Conservation (phyloP, 2,797 vertebrate species). For the Spheniscus humboldti region DNA sequence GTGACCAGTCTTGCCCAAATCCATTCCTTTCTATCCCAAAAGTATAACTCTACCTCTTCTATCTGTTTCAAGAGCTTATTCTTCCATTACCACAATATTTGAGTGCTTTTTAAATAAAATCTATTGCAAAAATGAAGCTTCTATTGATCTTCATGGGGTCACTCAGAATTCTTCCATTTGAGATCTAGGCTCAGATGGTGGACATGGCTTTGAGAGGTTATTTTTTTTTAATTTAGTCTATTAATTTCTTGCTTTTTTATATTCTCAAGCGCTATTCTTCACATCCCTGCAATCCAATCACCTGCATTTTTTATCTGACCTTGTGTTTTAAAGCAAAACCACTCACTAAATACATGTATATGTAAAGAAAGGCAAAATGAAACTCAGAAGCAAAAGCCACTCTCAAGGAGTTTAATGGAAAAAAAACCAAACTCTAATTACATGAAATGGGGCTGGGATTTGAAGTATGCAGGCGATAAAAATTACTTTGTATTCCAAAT, state of each 20-base stretch:
- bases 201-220: neutral
- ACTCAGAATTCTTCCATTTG: neutral
- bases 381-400: neutral
- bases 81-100: neutral
- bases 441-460: neutral
- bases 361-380: neutral
- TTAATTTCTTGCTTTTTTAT: neutral
- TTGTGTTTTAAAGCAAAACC: neutral
- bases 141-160: neutral
- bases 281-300: neutral
- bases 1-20: neutral
- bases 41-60: neutral
- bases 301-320: neutral
- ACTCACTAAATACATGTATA: neutral
- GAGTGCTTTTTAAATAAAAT: neutral
- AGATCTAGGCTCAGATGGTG: neutral
- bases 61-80: neutral
- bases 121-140: neutral
- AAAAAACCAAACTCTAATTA: neutral
- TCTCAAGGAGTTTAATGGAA: neutral
- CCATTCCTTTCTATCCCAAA: neutral
- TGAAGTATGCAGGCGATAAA: neutral
- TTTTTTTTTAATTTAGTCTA: neutral
- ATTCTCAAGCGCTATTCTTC: neutral
- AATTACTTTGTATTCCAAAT: neutral